A percentile compares a stretch with the other conserved stretches of the same genome.
These are phyloP conservation scores for Artibeus lituratus DNA, from an alignment of 2,797 vertebrate genomes.

Conservation along the genomic window DNA sequence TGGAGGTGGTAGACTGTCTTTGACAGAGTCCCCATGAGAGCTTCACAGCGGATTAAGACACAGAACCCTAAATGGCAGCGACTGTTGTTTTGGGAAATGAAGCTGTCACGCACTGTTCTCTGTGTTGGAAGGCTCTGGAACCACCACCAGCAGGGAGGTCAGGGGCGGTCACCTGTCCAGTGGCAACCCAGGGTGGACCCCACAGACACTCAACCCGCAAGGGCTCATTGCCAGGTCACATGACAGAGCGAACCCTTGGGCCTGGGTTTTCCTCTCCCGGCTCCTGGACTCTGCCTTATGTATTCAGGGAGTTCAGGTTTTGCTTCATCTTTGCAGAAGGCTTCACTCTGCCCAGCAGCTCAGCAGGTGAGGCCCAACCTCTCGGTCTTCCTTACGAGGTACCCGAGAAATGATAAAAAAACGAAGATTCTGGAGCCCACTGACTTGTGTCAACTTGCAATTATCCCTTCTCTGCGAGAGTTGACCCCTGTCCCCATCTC, in stretches of 20 bases:
- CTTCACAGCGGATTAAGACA: not conserved
- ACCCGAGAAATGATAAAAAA: not conserved
- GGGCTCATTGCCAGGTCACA: fast-evolving
- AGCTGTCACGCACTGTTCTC: not conserved
- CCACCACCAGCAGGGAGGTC: not conserved
- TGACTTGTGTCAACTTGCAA: not conserved
- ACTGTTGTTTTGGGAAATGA: not conserved
- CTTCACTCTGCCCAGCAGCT: not conserved
- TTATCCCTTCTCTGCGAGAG: not conserved
- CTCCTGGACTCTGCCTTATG: not conserved
- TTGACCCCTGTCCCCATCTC: not conserved
- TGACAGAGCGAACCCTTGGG: not conserved
- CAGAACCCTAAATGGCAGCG: not conserved
- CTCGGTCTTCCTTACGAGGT: not conserved
- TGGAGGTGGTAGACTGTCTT: not conserved
- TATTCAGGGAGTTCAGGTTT: not conserved
- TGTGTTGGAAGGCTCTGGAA: not conserved
- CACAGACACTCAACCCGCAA: not conserved
- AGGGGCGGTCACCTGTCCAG: not conserved
- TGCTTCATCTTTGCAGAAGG: not conserved
- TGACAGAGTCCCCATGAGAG: not conserved
- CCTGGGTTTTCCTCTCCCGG: not conserved
- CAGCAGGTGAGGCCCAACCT: not conserved
- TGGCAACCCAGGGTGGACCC: not conserved
- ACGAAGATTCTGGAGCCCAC: not conserved